Base-by-base conservation (phyloP, 2,113 vertebrate species). In the Crotalus horridus region DNA sequence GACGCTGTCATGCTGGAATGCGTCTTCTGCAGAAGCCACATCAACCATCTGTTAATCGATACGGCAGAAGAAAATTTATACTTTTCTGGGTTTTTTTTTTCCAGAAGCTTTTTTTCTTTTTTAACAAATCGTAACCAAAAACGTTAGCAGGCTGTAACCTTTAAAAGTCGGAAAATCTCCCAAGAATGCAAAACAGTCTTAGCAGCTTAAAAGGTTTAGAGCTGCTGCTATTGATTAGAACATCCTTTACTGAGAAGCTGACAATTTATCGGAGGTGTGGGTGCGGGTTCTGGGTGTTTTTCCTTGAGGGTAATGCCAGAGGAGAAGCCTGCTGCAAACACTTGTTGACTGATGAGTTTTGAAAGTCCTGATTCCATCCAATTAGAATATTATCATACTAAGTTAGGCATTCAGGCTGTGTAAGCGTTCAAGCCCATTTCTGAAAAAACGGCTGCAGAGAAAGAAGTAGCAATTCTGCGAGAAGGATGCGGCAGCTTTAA, bases 21-120 rank as follows among this genome's bases (percentile, higher is more conserved):
- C 23, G 39, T 26, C 55, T 26, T 56, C 43, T 89, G 61, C 87
- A 24, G 20, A 89, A 69, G 51, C 91, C 24, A 48, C 33, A 33
- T 26, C 48, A n/a, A 23, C 91, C 91, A 92, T 92, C 91, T 92
- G 91, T 92, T 69, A 51, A 87, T 58, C 85, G 87, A 88, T 59
- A 69, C 33, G 6, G 56, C 46, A 92, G 87, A 3, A 55, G 17
- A 88, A 33, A 29, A 69, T 39, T 23, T 24, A 20, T 24, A 89
- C 59, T 88, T 54, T 46, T 46, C 85, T 33, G 81, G 59, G 6
- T 29, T 4, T 64, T 26, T 64, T 64, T 33, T 74, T 20, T 39
- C 15, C 69, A 9, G 17, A 15, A 15, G 69, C 15, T 81, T 20
- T 20, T 39, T 20, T 43, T 58, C 3, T 64, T 64, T 26, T 59